Conservation (phyloP, 2,113 vertebrate genomes). For the Carassius auratus region DNA sequence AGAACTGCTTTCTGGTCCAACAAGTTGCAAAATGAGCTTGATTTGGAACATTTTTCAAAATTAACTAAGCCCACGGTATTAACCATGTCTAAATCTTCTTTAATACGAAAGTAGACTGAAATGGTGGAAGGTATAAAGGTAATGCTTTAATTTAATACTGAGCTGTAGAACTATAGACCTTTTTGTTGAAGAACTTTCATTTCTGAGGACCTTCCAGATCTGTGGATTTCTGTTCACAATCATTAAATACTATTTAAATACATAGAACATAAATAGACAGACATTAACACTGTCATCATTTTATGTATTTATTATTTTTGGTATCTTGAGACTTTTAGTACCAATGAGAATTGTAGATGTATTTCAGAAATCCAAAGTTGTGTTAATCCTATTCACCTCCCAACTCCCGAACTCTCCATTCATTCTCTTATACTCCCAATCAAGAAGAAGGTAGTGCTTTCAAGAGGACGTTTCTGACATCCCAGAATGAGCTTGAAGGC, state of each 20-base stretch:
- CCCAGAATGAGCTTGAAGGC: background rate
- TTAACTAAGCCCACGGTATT: background rate
- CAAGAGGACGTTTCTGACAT: background rate
- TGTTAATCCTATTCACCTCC: background rate
- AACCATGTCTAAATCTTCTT: background rate
- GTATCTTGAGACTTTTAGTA: too few relatives aligned
- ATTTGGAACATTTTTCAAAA: conserved; percentile 32
- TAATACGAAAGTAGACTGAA: background rate
- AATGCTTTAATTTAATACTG: background rate
- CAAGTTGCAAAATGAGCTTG: background rate
- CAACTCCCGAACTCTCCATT: background rate
- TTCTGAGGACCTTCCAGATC: background rate
- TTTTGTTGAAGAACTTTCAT: background rate
- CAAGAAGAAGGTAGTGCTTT: background rate
- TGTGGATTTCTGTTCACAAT: background rate
- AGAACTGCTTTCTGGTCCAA: conserved; percentile 6
- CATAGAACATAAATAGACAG: too few relatives aligned
- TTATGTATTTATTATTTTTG: too few relatives aligned
- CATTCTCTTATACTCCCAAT: background rate
- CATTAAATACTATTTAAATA: too few relatives aligned
- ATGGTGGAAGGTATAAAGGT: background rate
- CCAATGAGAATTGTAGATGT: background rate
- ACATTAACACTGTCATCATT: too few relatives aligned
- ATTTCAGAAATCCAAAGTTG: background rate
- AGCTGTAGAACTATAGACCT: background rate